Base-by-base conservation (phyloP, 1,140 invertebrate genomes). In the Drosophila navojoa region DNA sequence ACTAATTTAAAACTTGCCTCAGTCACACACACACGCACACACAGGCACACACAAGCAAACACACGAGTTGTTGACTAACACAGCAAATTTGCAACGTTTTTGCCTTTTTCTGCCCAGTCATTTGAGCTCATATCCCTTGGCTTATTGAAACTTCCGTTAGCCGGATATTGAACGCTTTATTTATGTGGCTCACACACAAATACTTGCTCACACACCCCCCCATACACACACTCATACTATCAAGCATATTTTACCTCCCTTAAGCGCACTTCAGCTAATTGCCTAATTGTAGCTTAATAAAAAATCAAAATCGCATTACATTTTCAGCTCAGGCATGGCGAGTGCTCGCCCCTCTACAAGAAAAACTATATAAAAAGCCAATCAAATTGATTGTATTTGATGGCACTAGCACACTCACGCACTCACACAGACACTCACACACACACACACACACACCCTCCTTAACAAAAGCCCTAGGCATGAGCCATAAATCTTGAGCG, bases 341-440 rank as follows among this genome's bases (percentile, higher is more conserved):
- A 35, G 5, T 5, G 42, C 5, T n/a, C 5, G 1, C 42, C 32
- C 7, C 3, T 35, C 44, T 38, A 32, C 19, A 49, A 35, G 57
- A 22, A 22, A 16, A 71, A 47, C 62, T 47, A 68, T 35, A 40
- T 47, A 66, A 71, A 66, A 87, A 78, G 78, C 81, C 81, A 85
- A 85, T 85, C 81, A 85, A 87, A 82, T 86, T 86, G 81, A 86
- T 86, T 86, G 76, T 86, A 86, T 86, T 82, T 87, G 82, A 87
- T 87, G 76, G 82, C 82, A 45, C 42, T 16, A 15, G 1, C 42
- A 16, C 42, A 44, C n/a, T 16, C 42, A 5, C 15, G 4, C 42
- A 44, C 42, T 4, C 42, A 15, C 42, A 45, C 15, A 45, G n/a
- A 3, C 13, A n/a, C 11, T 3, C 10, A 42, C 5, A 44, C n/a